Conservation (phyloP, 2,888 invertebrate species). For the Hemistola chrysoprasaria region DNA sequence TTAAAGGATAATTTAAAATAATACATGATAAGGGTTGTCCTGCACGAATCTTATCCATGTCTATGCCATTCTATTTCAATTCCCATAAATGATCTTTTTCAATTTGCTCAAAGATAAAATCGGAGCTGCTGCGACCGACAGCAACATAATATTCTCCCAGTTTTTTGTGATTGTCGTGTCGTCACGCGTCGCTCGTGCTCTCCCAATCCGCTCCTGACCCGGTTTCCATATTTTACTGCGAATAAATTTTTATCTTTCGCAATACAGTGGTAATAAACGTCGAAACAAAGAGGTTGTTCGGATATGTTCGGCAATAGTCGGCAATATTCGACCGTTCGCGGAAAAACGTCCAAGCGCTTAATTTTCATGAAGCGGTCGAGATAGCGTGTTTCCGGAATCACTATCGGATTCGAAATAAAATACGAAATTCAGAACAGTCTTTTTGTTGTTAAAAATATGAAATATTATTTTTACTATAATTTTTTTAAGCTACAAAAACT, state of each 20-base stretch:
- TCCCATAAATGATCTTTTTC: not conserved
- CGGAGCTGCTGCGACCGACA: not conserved
- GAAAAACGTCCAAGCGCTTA: slow-evolving; percentile 1
- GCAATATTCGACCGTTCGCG: slow-evolving; percentile 12
- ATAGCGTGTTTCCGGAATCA: too few species aligned
- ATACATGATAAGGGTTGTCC: too few species aligned
- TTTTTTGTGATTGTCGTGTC: slow-evolving; percentile 3
- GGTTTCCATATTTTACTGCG: slow-evolving; percentile 31
- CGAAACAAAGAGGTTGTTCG: slow-evolving; percentile 23
- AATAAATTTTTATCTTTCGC: slow-evolving; percentile 34
- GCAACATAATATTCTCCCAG: slow-evolving; percentile 4
- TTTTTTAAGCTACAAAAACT: too few species aligned
- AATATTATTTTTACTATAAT: too few species aligned
- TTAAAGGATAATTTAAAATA: too few species aligned
- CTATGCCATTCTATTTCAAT: not conserved
- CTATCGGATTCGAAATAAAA: too few species aligned
- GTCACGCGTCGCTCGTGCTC: not conserved
- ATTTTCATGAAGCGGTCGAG: too few species aligned
- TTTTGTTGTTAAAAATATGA: too few species aligned
- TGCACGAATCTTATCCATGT: too few species aligned
- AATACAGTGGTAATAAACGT: slow-evolving; percentile 33
- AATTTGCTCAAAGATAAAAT: slow-evolving; percentile 6
- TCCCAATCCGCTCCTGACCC: slow-evolving; percentile 20
- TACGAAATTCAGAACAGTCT: too few species aligned
- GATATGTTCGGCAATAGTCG: slow-evolving; percentile 18